Base-by-base conservation (phyloP, 2,113 vertebrate genomes). In the Hystrix brachyura region DNA sequence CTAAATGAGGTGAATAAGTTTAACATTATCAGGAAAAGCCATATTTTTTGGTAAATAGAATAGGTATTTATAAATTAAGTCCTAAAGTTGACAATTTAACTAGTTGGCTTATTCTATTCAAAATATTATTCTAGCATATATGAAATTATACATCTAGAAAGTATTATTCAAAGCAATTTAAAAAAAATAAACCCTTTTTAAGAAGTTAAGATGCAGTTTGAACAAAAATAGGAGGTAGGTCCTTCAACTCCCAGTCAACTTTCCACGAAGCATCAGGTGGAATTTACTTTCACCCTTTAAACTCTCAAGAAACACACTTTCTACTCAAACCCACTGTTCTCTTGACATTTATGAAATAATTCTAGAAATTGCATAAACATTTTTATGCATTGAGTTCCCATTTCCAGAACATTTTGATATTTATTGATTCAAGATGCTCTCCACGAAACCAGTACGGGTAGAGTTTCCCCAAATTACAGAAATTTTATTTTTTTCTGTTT, bases 401-500 rank as follows among this genome's bases (percentile, higher is more conserved):
- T 85, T 94, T 92, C 13, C 38, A 71, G 59, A 92, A 8, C 3
- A 69, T 91, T 71, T 34, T 80, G 64, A 0, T 84, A 43, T 89
- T 57, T 91, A 79, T 87, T 71, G 59, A 60, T 90, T 57, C 12
- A 57, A 87, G 78, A 60, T 90, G 0, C 0, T 89, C 0, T 89
- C 48, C 7, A 51, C 15, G 94, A 84, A 93, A 48, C 17, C 71
- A 19, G 6, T 88, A 90, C 80, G 62, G 69, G 67, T 23, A 76
- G 1, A 64, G 1, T 84, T 94, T 23, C 14, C 7, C 18, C 78
- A 12, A 53, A 48, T 69, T 55, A 29, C 5, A 92, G 46, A 94
- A 76, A 90, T 88, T 48, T 46, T 62, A 62, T n/a, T 90, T 84
- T 76, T n/a, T 74, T 95, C 4, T 34, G 12, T 65, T 96, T 95